Evolutionary conservation across 1,140 invertebrate genomes (phyloP).

Genomic region (Choristoneura fumiferana): DNA sequence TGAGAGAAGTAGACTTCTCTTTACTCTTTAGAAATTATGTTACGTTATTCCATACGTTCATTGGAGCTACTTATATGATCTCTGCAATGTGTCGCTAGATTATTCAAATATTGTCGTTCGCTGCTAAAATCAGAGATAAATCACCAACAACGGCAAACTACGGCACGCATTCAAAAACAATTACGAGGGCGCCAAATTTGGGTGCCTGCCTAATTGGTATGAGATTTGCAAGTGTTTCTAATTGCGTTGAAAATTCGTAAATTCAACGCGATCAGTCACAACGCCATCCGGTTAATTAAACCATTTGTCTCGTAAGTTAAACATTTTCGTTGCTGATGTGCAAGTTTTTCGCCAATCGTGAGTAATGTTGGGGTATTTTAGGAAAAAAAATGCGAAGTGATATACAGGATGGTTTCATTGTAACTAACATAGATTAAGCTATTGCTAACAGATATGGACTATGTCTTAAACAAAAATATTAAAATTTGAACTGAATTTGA

Average conservation of each 20-base stretch:
- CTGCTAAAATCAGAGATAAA: slow-evolving; percentile 56
- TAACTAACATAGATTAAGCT: too few species aligned
- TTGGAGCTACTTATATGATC: too few species aligned
- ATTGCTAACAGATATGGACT: too few species aligned
- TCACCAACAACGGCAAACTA: slow-evolving; percentile 62
- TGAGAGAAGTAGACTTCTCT: too few species aligned
- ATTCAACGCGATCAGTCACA: slow-evolving; percentile 71
- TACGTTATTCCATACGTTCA: too few species aligned
- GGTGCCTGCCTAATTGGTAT: slow-evolving; percentile 76
- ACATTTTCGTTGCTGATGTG: slow-evolving; percentile 30
- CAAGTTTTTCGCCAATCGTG: background rate
- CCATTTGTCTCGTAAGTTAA: slow-evolving; percentile 67
- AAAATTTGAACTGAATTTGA: too few species aligned
- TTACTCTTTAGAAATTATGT: too few species aligned
- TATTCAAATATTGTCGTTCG: too few species aligned
- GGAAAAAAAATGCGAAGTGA: background rate
- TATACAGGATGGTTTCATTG: too few species aligned
- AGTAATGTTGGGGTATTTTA: background rate
- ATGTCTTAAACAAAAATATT: too few species aligned
- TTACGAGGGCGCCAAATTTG: slow-evolving; percentile 73
- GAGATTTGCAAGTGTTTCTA: slow-evolving; percentile 77
- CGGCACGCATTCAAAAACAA: slow-evolving; percentile 71
- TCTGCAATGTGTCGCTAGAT: too few species aligned
- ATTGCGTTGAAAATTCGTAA: slow-evolving; percentile 71
- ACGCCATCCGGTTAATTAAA: slow-evolving; percentile 76